A percentile compares a stretch with the other conserved stretches of the same genome.
These are phyloP conservation scores for Torymus tubicola DNA, from an alignment of 2,888 invertebrate genomes.

Conservation along the genomic window DNA sequence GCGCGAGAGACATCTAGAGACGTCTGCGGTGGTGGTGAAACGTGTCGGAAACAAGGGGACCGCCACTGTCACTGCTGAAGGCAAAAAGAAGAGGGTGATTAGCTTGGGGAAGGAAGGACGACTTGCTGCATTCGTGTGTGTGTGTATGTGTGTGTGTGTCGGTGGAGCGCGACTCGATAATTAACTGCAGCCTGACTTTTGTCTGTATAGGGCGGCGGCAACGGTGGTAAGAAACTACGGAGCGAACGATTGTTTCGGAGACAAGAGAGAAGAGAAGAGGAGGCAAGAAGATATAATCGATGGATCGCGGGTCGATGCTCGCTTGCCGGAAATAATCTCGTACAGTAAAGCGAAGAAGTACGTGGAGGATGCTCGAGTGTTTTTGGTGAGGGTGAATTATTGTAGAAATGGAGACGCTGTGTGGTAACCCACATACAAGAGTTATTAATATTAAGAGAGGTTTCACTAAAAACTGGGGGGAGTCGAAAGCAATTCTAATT, in stretches of 20 bases:
- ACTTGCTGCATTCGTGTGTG: conserved; percentile 1
- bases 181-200: conserved; percentile 67
- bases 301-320: not conserved
- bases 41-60: conserved; percentile 71
- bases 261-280: too few relatives aligned
- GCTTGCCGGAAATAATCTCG: not conserved
- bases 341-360: not conserved
- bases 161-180: conserved; percentile 71
- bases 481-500: too few relatives aligned
- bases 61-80: conserved; percentile 46
- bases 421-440: too few relatives aligned
- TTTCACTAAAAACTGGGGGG: too few relatives aligned
- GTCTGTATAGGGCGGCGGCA: not conserved
- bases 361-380: not conserved
- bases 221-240: conserved; percentile 10
- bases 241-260: not conserved
- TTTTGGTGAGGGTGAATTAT: too few relatives aligned
- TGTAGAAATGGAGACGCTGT: too few relatives aligned
- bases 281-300: too few relatives aligned
- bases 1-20: conserved; percentile 55
- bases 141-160: conserved; percentile 56
- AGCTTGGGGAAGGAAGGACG: conserved; percentile 61
- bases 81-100: conserved; percentile 71
- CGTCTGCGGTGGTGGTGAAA: conserved; percentile 62
- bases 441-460: too few relatives aligned